Percentiles rank a stretch among this genome's conserved stretches.
Conservation (phyloP, 2,888 invertebrate genomes). For the Petrolisthes cinctipes region DNA sequence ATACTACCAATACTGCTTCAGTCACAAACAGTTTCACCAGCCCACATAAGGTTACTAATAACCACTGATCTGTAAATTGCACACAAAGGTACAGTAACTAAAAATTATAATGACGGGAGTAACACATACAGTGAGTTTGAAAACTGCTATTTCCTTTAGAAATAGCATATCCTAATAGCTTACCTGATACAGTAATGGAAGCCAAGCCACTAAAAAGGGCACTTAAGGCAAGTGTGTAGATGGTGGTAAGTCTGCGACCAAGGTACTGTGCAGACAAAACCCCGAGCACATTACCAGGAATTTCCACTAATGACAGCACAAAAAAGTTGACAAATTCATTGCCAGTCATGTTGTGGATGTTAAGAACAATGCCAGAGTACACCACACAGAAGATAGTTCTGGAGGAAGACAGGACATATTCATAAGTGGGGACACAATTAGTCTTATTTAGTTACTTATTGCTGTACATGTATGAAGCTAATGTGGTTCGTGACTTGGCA, state of each 20-base stretch:
- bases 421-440: no score
- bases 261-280: slow-evolving; percentile 45
- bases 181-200: slow-evolving; percentile 31
- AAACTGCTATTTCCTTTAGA: no score
- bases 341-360: slow-evolving; percentile 59
- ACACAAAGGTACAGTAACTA: background rate
- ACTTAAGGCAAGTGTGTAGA: slow-evolving; percentile 36
- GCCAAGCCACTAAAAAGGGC: slow-evolving; percentile 40
- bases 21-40: slow-evolving; percentile 55
- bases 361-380: slow-evolving; percentile 54
- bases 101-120: background rate
- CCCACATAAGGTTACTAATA: slow-evolving; percentile 36
- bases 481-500: no score
- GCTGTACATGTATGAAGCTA: no score
- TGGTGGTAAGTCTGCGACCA: slow-evolving; percentile 51
- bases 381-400: slow-evolving; percentile 52
- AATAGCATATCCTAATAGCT: background rate
- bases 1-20: slow-evolving; percentile 54
- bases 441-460: no score
- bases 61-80: slow-evolving; percentile 32
- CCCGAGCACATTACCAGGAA: slow-evolving; percentile 55
- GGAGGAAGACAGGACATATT: background rate
- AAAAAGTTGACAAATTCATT: slow-evolving; percentile 61
- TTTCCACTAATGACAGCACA: slow-evolving; percentile 55
- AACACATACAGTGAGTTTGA: no score